phyloP scores from a whole-genome alignment of 1,140 invertebrate species.

The Bombus vancouverensis region DNA sequence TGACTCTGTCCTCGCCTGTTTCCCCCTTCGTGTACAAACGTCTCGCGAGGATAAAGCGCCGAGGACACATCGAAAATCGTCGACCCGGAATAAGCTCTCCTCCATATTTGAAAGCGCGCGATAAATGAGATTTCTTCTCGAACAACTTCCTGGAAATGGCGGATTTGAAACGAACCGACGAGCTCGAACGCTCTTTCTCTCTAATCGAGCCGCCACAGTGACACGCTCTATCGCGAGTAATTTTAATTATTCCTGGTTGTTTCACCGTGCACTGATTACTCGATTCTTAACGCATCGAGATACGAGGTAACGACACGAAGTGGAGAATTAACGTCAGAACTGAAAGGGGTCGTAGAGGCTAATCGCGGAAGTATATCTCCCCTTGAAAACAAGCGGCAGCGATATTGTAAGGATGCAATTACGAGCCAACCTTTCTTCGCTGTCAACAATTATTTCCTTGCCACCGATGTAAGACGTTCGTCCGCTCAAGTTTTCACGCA shows the following conservation, averaged over 20 bases:
- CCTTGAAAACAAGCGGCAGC: not conserved
- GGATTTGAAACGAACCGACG: conserved; percentile 23
- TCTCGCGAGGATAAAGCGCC: not conserved
- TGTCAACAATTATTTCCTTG: not conserved
- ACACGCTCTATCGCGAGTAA: not conserved
- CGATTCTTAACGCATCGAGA: not conserved
- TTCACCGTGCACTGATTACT: not conserved
- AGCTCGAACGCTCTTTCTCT: not conserved
- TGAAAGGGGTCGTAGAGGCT: not conserved
- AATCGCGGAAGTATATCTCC: not conserved
- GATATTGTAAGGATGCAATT: not conserved
- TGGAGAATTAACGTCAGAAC: not conserved
- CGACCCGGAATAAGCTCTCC: conserved; percentile 40
- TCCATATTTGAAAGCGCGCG: conserved; percentile 13
- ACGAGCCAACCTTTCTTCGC: not conserved
- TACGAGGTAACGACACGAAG: not conserved
- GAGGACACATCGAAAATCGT: conserved; percentile 32
- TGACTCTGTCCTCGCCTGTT: not conserved
- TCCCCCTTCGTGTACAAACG: not conserved
- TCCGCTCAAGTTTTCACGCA: not conserved
- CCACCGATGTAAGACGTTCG: no score
- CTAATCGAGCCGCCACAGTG: no score
- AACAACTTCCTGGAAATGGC: not conserved
- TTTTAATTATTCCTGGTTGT: not conserved
- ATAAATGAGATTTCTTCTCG: conserved; percentile 11